phyloP scores from a whole-genome alignment of 2,888 invertebrate species.

The Callyntrura sp. region DNA sequence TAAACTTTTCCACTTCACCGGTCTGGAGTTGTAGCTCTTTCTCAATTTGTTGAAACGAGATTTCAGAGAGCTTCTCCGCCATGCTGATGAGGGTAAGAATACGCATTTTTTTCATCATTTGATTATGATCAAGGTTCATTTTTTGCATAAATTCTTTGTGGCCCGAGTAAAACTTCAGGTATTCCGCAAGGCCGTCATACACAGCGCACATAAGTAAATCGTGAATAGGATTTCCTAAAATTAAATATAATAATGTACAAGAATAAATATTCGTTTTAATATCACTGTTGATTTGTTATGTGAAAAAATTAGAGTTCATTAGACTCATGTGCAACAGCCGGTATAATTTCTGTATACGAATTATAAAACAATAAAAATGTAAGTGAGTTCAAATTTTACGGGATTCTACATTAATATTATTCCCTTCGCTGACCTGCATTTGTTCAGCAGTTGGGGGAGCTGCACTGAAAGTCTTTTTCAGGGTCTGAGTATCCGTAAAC shows the following conservation, averaged over 20 bases:
- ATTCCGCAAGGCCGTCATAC: slow-evolving; percentile 96
- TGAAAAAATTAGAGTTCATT: slow-evolving; percentile 90
- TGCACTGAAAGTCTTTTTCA: slow-evolving; percentile 92
- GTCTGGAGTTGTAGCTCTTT: slow-evolving; percentile 94
- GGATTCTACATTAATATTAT: too few relatives aligned
- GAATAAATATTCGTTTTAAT: neutral
- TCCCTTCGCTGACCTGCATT: slow-evolving; percentile 88
- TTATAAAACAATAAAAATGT: too few relatives aligned
- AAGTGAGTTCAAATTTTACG: too few relatives aligned
- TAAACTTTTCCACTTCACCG: slow-evolving; percentile 97
- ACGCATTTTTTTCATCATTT: slow-evolving; percentile 98
- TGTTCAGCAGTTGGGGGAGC: slow-evolving; percentile 95
- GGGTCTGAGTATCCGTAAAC: slow-evolving; percentile 93
- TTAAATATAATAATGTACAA: neutral
- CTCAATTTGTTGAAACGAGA: slow-evolving; percentile 95
- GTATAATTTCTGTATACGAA: slow-evolving; percentile 92
- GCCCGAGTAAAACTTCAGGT: slow-evolving; percentile 95
- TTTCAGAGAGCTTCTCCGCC: slow-evolving; percentile 96
- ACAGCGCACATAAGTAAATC: slow-evolving; percentile 98
- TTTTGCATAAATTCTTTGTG: slow-evolving; percentile 90
- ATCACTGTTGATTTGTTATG: too few relatives aligned
- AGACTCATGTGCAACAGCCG: slow-evolving; percentile 95
- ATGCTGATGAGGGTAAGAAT: slow-evolving; percentile 98
- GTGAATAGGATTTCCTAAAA: slow-evolving; percentile 94
- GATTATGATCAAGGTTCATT: slow-evolving; percentile 93